Percentiles rank a stretch among this genome's conserved stretches.
phyloP scores from a whole-genome alignment of 2,113 vertebrate species.

The Columba janthina region DNA sequence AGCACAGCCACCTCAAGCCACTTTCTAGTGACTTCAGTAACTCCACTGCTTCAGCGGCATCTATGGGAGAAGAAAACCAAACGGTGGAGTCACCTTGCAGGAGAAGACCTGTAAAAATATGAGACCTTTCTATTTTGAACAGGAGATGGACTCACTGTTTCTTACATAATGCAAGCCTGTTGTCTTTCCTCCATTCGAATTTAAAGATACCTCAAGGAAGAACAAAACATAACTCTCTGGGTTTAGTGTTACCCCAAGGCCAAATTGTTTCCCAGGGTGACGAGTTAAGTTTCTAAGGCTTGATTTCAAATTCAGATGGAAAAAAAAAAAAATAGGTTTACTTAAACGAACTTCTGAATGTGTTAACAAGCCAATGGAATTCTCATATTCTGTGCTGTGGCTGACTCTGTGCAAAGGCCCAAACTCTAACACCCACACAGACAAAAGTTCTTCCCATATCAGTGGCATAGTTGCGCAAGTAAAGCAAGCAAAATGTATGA shows the following conservation, averaged over 20 bases:
- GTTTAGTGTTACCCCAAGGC: neutral
- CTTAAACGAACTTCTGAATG: neutral
- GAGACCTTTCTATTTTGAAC: neutral
- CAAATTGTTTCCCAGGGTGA: neutral
- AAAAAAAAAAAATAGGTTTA: neutral
- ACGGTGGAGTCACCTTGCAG: neutral
- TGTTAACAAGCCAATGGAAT: neutral
- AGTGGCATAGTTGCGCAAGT: neutral
- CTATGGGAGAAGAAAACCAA: neutral
- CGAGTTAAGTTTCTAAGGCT: neutral
- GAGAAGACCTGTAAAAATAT: neutral
- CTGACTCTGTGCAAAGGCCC: neutral
- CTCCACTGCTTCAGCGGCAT: neutral
- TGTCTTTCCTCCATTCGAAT: neutral
- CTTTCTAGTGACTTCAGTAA: neutral
- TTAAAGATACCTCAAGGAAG: neutral
- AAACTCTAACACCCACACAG: neutral
- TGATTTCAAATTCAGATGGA: neutral
- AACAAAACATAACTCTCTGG: neutral
- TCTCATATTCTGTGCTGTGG: neutral
- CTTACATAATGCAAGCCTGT: neutral
- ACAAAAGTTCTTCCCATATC: neutral
- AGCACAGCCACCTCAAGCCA: neutral
- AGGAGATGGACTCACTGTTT: neutral
- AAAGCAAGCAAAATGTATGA: neutral